phyloP scores from a whole-genome alignment of 2,888 invertebrate species.

The Drosophila putrida region DNA sequence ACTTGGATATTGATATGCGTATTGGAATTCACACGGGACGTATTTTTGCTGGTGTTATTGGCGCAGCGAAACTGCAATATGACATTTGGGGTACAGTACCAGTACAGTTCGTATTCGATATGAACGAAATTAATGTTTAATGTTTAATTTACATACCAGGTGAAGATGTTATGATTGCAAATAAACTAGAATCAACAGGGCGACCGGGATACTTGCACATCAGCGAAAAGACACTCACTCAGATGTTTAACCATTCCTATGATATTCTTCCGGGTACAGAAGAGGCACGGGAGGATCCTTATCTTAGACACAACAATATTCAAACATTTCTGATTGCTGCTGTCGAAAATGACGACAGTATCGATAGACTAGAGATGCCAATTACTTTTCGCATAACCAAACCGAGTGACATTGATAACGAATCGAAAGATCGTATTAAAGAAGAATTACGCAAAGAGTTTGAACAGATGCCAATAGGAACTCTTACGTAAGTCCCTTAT shows the following conservation, averaged over 20 bases:
- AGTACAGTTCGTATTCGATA: too few species aligned
- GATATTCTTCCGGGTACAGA: constrained; percentile 87
- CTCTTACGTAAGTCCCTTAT: constrained; percentile 87
- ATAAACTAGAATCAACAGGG: constrained; percentile 97
- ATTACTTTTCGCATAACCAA: background rate
- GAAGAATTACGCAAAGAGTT: constrained; percentile 92
- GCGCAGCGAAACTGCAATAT: constrained; percentile 97
- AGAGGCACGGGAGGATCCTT: constrained; percentile 86
- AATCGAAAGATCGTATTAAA: constrained; percentile 74
- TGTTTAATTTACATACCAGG: constrained; percentile 22
- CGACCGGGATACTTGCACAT: constrained; percentile 95
- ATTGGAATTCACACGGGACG: constrained; percentile 97
- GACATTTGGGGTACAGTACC: constrained; percentile 94
- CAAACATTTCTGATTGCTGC: constrained; percentile 91
- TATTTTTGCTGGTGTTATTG: constrained; percentile 95
- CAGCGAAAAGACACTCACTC: constrained; percentile 91
- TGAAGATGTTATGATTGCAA: constrained; percentile 96
- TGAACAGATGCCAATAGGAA: constrained; percentile 92
- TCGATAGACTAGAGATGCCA: too few species aligned
- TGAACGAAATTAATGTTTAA: background rate
- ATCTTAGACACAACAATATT: constrained; percentile 89
- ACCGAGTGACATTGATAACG: background rate
- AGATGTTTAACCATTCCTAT: constrained; percentile 87
- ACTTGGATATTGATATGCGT: constrained; percentile 96
- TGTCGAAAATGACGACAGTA: constrained; percentile 11